Evolutionary conservation across 2,888 invertebrate genomes (phyloP), one percentile per base, ranked within the genome.

Genomic region (Gastrophysa polygoni): DNA sequence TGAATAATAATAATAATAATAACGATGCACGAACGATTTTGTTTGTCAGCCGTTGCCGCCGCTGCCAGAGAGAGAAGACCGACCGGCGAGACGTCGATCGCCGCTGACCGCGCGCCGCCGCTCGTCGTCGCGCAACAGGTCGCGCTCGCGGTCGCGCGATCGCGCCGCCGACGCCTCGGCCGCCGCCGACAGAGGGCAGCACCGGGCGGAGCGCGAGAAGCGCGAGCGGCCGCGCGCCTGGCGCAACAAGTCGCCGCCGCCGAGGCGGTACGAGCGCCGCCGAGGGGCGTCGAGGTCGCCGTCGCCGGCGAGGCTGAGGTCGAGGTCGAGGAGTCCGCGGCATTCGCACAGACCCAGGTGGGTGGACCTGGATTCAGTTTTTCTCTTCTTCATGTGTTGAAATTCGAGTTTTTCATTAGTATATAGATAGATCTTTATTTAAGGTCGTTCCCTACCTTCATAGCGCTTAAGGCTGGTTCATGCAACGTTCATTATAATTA

Each of bases 141-240:
- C 83, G 89, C 47, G 85, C 86, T 0, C 85, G 88, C 52, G 87
- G 87, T 0, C 85, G 91, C 1, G n/a, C n/a, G n/a, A n/a, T n/a
- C n/a, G n/a, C n/a, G n/a, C n/a, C n/a, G n/a, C n/a, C n/a, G n/a
- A 47, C 56, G 64, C 2, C 14, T 54, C 1, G 67, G n/a, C n/a
- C n/a, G n/a, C n/a, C n/a, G n/a, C n/a, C n/a, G n/a, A 63, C 8
- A 61, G 69, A 8, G 73, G 72, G 1, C 66, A 64, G 80, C 72
- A 78, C 57, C 68, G 83, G 4, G 20, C 74, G 11, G 79, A 78
- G 11, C 66, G 78, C 38, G 74, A 78, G n/a, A 83, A 84, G 71
- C 78, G 84, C 49, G 83, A 83, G 38, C 78, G 83, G 17, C 82
- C 82, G 47, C n/a, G 85, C 58, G 81, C 83, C 1, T 86, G 86